Evolutionary conservation across 2,113 vertebrate genomes (phyloP), one percentile per base, ranked within the genome.

Genomic region (Pseudois nayaur): DNA sequence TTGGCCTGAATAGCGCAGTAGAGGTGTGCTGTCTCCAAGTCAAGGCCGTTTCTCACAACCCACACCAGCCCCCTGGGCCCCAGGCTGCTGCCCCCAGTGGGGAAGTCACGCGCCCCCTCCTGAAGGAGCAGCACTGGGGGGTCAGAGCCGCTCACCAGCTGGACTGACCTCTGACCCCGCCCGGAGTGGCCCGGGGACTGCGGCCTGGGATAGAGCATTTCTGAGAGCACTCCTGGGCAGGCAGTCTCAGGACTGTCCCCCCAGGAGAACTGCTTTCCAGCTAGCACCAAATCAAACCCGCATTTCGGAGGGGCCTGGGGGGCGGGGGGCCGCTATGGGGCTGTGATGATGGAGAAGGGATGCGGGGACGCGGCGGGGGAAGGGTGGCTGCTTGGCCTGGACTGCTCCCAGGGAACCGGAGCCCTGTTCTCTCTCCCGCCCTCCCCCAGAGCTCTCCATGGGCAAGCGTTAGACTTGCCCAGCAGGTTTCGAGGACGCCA

Each of bases 41-140:
- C 33, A 27, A 87, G 52, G 36, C 64, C 19, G 25, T 16, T 55
- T 27, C 48, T 43, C 89, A 71, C 0, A 14, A 59, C 43, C 23
- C 78, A 19, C 43, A 16, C 43, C 11, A 27, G 16, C 45, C 71
- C 36, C 8, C 0, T 1, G 50, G 82, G 50, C 40, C 87, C 52
- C 17, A 3, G 1, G 36, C 36, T 3, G 74, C 88, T 12, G 81
- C 50, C 54, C 19, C 6, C 27, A 60, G 48, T 50, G 43, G 33
- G 17, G 12, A 31, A 17, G 12, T 12, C 29, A 4, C 0, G 3
- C 1, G 0, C 9, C 19, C 48, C 23, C 19, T 25, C 23, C 90
- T 8, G 19, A 54, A 5, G 8, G n/a, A 50, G 36, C 43, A 19
- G 17, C 2, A 2, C 6, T 4, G 43, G 84, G 11, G 11, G 17